These are phyloP conservation scores for Reticulitermes speratus DNA, from an alignment of 1,140 invertebrate genomes.

Conservation along the genomic window DNA sequence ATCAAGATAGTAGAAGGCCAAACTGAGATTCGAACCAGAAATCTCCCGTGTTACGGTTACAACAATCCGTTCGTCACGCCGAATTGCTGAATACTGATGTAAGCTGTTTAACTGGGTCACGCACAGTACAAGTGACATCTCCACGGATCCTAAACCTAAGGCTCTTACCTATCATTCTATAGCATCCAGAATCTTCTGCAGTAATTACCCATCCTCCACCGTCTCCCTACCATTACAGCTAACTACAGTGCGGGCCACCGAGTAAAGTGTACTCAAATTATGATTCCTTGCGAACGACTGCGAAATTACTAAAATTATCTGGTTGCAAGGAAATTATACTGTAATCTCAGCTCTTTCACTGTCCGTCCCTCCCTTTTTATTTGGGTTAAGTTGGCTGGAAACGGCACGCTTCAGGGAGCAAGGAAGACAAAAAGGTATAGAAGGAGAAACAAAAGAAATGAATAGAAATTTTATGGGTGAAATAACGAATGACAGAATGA, in stretches of 20 bases:
- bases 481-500: neutral
- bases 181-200: neutral
- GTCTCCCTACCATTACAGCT: slow-evolving; percentile 23
- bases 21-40: too few species aligned
- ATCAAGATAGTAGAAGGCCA: too few species aligned
- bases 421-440: neutral
- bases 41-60: too few species aligned
- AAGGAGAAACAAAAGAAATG: neutral
- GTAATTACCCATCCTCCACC: neutral
- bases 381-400: slow-evolving; percentile 21
- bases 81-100: too few species aligned
- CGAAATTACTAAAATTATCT: slow-evolving; percentile 38
- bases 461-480: neutral
- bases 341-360: slow-evolving; percentile 36
- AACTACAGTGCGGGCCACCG: slow-evolving; percentile 32
- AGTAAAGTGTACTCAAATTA: slow-evolving; percentile 37
- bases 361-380: slow-evolving; percentile 17
- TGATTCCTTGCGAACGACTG: slow-evolving; percentile 36
- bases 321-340: slow-evolving; percentile 37
- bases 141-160: neutral
- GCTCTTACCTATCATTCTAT: neutral
- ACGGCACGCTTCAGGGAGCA: neutral
- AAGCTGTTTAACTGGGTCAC: too few species aligned
- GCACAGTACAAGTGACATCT: too few species aligned
- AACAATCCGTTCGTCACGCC: too few species aligned